Percentiles rank a stretch among this genome's conserved stretches.
Conservation (phyloP, 2,113 vertebrate genomes). For the Eptesicus fuscus region DNA sequence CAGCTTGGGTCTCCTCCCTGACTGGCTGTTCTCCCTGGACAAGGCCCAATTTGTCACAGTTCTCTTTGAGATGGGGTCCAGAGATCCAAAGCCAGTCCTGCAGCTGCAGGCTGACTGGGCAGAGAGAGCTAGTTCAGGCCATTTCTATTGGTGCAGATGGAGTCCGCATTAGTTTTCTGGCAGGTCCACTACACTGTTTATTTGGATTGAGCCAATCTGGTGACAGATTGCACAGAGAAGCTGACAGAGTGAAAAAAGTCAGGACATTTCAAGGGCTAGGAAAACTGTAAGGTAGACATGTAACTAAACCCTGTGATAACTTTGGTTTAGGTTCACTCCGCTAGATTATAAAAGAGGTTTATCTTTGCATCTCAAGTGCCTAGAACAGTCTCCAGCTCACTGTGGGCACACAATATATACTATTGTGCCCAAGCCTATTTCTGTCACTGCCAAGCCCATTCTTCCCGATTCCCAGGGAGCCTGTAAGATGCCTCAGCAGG, state of each 20-base stretch:
- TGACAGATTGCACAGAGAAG: slow-evolving; percentile 33
- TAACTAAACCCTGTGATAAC: background rate
- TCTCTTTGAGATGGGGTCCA: background rate
- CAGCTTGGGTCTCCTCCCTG: background rate
- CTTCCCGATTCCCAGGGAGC: background rate
- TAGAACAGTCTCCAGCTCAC: background rate
- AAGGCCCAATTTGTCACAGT: background rate
- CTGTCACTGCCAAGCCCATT: background rate
- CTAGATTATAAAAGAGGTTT: slow-evolving; percentile 18
- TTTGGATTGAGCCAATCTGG: slow-evolving; percentile 38
- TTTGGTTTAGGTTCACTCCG: background rate
- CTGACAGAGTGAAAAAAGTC: slow-evolving; percentile 22
- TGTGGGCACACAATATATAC: background rate
- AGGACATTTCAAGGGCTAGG: slow-evolving; percentile 16
- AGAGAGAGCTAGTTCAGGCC: background rate
- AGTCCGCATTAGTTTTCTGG: background rate
- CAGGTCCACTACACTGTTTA: background rate
- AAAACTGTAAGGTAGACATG: background rate
- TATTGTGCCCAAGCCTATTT: background rate
- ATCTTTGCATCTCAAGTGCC: background rate
- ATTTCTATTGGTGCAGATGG: background rate
- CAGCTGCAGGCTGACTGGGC: background rate
- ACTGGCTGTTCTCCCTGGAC: background rate
- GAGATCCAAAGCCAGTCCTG: background rate
- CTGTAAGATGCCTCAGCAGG: background rate